Evolutionary conservation across 1,140 invertebrate species (phyloP).

Genomic region (Hydropsyche tenuis): DNA sequence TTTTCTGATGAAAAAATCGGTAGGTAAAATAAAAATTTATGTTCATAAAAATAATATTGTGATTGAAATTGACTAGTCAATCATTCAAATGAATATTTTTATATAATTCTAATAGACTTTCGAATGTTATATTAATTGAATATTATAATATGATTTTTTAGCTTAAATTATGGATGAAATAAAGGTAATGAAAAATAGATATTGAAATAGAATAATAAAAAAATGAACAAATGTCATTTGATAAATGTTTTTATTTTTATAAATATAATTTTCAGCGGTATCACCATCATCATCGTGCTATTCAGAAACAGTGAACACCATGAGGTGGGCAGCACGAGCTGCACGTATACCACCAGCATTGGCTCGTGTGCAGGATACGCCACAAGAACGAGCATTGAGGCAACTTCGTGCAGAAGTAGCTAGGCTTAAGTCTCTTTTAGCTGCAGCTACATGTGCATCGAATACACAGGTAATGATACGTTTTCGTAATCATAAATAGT

Average conservation of each 20-base stretch:
- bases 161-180: too few relatives aligned
- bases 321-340: slow-evolving; percentile 73
- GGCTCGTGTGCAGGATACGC: slow-evolving; percentile 54
- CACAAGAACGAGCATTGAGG: slow-evolving; percentile 63
- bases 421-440: slow-evolving; percentile 60
- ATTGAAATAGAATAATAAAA: too few relatives aligned
- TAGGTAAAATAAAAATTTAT: too few relatives aligned
- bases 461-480: too few relatives aligned
- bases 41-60: too few relatives aligned
- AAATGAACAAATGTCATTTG: neutral
- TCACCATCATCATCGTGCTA: slow-evolving; percentile 73
- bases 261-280: slow-evolving; percentile 63
- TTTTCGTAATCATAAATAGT: neutral
- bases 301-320: slow-evolving; percentile 74
- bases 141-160: too few relatives aligned
- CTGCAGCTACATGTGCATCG: slow-evolving; percentile 47
- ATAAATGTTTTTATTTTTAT: slow-evolving; percentile 1
- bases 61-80: too few relatives aligned
- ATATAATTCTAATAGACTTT: too few relatives aligned
- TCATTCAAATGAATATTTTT: too few relatives aligned
- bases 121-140: too few relatives aligned
- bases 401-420: slow-evolving; percentile 67
- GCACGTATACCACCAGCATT: slow-evolving; percentile 64
- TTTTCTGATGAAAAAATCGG: too few relatives aligned
- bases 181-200: too few relatives aligned